Evolutionary conservation across 2,888 invertebrate genomes (phyloP).

Genomic region (Zaprionus obscuricornis): DNA sequence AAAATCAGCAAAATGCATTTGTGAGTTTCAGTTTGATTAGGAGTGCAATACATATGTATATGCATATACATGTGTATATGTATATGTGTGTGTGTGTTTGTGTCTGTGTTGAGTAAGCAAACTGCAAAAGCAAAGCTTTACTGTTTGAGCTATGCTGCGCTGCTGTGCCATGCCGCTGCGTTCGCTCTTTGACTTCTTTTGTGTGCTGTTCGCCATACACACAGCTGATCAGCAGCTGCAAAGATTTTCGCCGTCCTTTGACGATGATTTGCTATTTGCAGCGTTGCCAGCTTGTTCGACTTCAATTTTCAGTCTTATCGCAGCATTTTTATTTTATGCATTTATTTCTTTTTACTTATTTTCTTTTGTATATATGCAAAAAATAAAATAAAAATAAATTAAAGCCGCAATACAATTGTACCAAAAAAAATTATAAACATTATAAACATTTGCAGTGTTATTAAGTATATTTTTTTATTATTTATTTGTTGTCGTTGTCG

Average conservation of each 20-base stretch:
- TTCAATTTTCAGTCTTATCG: no score
- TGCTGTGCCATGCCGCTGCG: no score
- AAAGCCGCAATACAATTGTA: no score
- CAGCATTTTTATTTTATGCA: neutral
- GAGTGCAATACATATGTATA: slow-evolving; percentile 32
- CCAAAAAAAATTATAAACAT: no score
- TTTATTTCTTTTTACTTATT: slow-evolving; percentile 10
- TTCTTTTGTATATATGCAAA: neutral
- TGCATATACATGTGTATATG: neutral
- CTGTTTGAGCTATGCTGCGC: no score
- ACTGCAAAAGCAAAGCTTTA: no score
- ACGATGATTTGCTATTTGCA: slow-evolving; percentile 1
- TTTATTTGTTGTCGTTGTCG: neutral
- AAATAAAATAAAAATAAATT: no score
- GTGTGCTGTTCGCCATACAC: slow-evolving; percentile 15
- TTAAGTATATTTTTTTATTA: neutral
- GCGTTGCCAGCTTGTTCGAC: slow-evolving; percentile 54
- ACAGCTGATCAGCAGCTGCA: slow-evolving; percentile 56
- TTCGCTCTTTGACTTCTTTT: slow-evolving; percentile 22
- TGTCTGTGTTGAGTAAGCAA: no score
- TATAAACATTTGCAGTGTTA: no score
- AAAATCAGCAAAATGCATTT: no score
- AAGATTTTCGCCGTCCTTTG: slow-evolving; percentile 7
- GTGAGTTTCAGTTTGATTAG: slow-evolving; percentile 38
- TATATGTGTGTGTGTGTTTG: slow-evolving; percentile 19